These are phyloP conservation scores for Scaeva pyrastri DNA, from an alignment of 2,888 invertebrate genomes.

Conservation along the genomic window DNA sequence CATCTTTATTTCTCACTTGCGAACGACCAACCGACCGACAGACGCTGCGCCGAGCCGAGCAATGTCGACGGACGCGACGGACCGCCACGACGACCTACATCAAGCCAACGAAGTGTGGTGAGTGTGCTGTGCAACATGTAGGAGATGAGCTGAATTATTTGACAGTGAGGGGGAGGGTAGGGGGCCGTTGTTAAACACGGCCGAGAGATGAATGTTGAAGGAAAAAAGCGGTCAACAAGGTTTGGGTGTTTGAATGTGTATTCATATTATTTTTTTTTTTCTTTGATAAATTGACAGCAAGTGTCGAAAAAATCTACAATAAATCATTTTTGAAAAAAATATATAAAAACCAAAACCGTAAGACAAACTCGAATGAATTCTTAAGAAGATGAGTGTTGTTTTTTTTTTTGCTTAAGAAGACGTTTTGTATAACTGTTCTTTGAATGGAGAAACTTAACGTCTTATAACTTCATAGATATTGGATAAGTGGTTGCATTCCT, in stretches of 20 bases:
- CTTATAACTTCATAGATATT: background rate
- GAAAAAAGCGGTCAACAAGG: slow-evolving; percentile 62
- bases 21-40: too few relatives aligned
- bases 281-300: slow-evolving; percentile 74
- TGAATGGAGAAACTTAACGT: background rate
- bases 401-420: background rate
- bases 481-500: slow-evolving; percentile 23
- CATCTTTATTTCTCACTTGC: slow-evolving; percentile 18
- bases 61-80: too few relatives aligned
- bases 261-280: slow-evolving; percentile 33
- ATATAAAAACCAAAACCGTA: slow-evolving; percentile 6
- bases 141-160: background rate
- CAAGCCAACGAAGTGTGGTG: slow-evolving; percentile 51
- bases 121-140: background rate
- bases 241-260: slow-evolving; percentile 51
- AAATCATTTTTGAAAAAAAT: slow-evolving; percentile 36
- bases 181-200: background rate
- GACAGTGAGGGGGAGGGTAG: background rate
- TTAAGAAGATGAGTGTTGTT: slow-evolving; percentile 1
- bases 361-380: slow-evolving; percentile 5
- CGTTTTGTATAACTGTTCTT: slow-evolving; percentile 2
- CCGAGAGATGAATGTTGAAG: background rate
- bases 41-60: too few relatives aligned
- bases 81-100: slow-evolving; percentile 75
- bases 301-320: slow-evolving; percentile 52